Conservation (phyloP, 2,888 invertebrate genomes). For the Trichogramma evanescens region DNA sequence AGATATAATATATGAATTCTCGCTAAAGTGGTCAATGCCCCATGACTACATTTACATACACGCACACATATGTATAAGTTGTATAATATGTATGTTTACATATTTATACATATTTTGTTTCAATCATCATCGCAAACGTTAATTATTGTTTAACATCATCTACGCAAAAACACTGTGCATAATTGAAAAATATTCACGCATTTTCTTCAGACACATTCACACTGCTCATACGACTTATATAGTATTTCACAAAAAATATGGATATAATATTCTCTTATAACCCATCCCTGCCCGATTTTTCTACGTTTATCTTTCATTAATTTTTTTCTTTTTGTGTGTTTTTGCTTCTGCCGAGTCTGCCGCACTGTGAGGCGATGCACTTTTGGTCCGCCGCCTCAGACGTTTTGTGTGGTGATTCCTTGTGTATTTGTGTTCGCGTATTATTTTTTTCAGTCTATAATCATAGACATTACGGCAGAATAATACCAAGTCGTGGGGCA, state of each 20-base stretch:
- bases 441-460: conserved; percentile 67
- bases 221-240: conserved; percentile 30
- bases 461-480: conserved; percentile 94
- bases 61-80: not conserved
- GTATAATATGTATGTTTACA: not conserved
- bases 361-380: conserved; percentile 1
- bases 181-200: conserved; percentile 36
- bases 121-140: conserved; percentile 11
- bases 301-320: conserved; percentile 11
- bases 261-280: conserved; percentile 15
- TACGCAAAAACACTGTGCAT: conserved; percentile 21
- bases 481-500: conserved; percentile 77
- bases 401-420: too few species aligned
- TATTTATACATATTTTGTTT: conserved; percentile 3
- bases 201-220: conserved; percentile 14
- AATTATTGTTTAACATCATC: conserved; percentile 6
- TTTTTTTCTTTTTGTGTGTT: conserved; percentile 28
- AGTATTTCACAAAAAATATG: conserved; percentile 44
- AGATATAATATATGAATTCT: conserved; percentile 11
- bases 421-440: too few species aligned
- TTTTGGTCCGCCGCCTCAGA: too few species aligned
- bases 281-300: not conserved
- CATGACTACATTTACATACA: conserved; percentile 8
- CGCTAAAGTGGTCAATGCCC: conserved; percentile 25
- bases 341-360: conserved; percentile 38